A percentile compares a stretch with the other conserved stretches of the same genome.
phyloP scores from a whole-genome alignment of 2,888 invertebrate species.

The Brachyptera risi region DNA sequence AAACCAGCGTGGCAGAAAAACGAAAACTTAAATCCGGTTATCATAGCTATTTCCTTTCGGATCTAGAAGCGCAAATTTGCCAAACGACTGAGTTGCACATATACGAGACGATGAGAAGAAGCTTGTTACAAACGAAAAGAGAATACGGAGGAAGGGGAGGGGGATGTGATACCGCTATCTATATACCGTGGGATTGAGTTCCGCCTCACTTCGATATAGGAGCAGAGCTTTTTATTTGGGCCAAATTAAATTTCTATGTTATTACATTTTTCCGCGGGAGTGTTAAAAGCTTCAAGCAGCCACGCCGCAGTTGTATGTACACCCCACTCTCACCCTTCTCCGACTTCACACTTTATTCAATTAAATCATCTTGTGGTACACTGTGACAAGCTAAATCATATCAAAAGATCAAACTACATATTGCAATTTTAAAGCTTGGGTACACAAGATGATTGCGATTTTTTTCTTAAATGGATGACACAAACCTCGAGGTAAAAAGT shows the following conservation, averaged over 20 bases:
- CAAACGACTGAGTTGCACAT: neutral
- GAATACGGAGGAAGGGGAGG: neutral
- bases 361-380: slow-evolving; percentile 33
- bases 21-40: slow-evolving; percentile 53
- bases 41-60: slow-evolving; percentile 47
- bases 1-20: slow-evolving; percentile 51
- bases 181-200: neutral
- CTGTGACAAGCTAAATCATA: slow-evolving; percentile 34
- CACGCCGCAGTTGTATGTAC: neutral
- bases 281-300: neutral
- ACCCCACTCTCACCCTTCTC: neutral
- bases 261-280: slow-evolving; percentile 29
- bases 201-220: neutral
- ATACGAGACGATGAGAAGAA: neutral
- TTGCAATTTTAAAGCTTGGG: slow-evolving; percentile 35
- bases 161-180: neutral
- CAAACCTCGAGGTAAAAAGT: no score
- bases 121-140: neutral
- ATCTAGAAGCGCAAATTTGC: slow-evolving; percentile 29
- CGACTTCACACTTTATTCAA: slow-evolving; percentile 24
- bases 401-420: slow-evolving; percentile 34
- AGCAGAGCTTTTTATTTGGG: slow-evolving; percentile 28
- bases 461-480: slow-evolving; percentile 27
- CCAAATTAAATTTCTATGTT: slow-evolving; percentile 33
- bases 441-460: slow-evolving; percentile 35